These are phyloP conservation scores for Typhlichthys subterraneus DNA, from an alignment of 2,797 vertebrate species.

Conservation along the genomic window DNA sequence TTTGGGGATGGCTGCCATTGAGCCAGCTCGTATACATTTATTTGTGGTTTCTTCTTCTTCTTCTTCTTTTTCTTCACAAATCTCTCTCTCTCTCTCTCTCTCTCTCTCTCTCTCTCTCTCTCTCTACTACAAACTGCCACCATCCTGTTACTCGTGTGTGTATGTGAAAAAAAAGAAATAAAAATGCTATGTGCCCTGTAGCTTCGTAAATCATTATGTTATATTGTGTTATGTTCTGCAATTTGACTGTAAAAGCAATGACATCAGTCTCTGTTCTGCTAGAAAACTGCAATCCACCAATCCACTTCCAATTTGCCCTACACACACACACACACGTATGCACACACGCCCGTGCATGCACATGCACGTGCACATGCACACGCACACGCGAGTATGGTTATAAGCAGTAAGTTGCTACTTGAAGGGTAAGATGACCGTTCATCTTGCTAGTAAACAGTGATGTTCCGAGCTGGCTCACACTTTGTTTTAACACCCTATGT, in stretches of 20 bases:
- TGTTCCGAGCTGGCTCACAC: too few species aligned
- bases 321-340: neutral
- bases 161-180: conserved; percentile 18
- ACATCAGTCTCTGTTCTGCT: too few species aligned
- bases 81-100: neutral
- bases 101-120: too few species aligned
- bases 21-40: conserved; percentile 55
- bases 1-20: conserved; percentile 56
- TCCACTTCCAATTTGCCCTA: neutral
- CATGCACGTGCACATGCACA: neutral
- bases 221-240: too few species aligned
- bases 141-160: conserved; percentile 4
- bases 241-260: too few species aligned
- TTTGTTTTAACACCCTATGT: too few species aligned
- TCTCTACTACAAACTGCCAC: too few species aligned
- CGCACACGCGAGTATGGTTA: neutral
- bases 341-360: neutral
- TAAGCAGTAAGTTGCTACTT: neutral
- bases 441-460: too few species aligned
- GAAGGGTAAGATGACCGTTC: too few species aligned
- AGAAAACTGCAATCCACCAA: too few species aligned
- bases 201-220: too few species aligned
- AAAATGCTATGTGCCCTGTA: too few species aligned
- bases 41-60: conserved; percentile 52
- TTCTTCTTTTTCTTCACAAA: conserved; percentile 46